A percentile compares a stretch with the other conserved stretches of the same genome.
phyloP scores from a whole-genome alignment of 1,140 invertebrate species.

The Bombus impatiens region DNA sequence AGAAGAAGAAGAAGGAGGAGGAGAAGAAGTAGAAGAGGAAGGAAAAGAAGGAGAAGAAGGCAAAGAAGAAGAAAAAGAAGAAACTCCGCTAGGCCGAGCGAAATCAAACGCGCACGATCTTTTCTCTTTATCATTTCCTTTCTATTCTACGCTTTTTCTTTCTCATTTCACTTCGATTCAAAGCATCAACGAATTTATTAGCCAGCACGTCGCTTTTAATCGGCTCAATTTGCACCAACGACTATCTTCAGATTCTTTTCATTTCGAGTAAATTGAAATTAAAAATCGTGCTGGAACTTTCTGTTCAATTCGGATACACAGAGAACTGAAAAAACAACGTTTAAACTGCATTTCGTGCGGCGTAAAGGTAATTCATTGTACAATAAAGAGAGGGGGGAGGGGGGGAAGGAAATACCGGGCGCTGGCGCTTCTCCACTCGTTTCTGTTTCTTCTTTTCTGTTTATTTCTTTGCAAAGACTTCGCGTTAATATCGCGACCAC shows the following conservation, averaged over 20 bases:
- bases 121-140: neutral
- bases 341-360: neutral
- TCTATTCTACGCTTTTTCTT: neutral
- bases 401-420: neutral
- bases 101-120: conserved; percentile 37
- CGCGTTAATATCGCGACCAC: neutral
- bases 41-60: neutral
- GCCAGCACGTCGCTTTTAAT: no score
- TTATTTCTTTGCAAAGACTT: neutral
- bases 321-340: neutral
- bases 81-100: conserved; percentile 54
- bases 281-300: no score
- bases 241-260: neutral
- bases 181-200: neutral
- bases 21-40: neutral
- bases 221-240: conserved; percentile 16
- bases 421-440: conserved; percentile 13
- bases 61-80: neutral
- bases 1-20: neutral
- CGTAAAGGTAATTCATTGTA: conserved; percentile 25
- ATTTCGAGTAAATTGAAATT: neutral
- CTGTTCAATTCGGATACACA: no score
- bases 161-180: neutral
- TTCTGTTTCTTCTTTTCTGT: neutral
- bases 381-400: neutral